Evolutionary conservation across 1,140 invertebrate species (phyloP).

Genomic region (Papilio aristodemus): DNA sequence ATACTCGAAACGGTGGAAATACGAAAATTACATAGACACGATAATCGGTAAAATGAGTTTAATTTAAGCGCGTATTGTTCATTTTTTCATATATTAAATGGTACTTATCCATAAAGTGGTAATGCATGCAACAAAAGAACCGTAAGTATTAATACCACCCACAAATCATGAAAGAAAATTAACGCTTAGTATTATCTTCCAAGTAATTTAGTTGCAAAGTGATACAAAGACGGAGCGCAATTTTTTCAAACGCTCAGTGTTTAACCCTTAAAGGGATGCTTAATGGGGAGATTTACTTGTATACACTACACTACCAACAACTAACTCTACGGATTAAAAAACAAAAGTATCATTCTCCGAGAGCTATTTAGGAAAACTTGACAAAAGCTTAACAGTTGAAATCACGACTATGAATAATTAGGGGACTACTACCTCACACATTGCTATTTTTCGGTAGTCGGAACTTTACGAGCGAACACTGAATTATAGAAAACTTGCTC

Average conservation of each 20-base stretch:
- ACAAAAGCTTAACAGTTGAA: constrained; percentile 50
- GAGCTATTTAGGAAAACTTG: constrained; percentile 42
- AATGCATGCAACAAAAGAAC: neutral
- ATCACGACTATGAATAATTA: constrained; percentile 51
- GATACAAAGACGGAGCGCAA: neutral
- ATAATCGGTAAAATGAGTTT: no score
- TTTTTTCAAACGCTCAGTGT: neutral
- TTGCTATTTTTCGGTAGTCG: constrained; percentile 46
- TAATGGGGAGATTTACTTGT: constrained; percentile 2
- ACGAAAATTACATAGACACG: no score
- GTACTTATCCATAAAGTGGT: no score
- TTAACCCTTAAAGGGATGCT: constrained; percentile 14
- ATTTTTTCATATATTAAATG: no score
- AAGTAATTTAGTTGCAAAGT: constrained; percentile 9
- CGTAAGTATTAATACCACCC: constrained; percentile 2
- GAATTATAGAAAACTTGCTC: constrained; percentile 41
- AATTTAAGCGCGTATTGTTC: no score
- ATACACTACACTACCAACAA: neutral
- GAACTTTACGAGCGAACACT: constrained; percentile 25
- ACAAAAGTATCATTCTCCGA: constrained; percentile 43
- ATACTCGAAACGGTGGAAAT: no score
- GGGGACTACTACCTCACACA: constrained; percentile 41
- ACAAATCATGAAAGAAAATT: neutral
- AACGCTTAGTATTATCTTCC: constrained; percentile 11
- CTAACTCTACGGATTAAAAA: constrained; percentile 44